Base-by-base conservation (phyloP, 2,797 vertebrate genomes). In the Danio aesculapii region DNA sequence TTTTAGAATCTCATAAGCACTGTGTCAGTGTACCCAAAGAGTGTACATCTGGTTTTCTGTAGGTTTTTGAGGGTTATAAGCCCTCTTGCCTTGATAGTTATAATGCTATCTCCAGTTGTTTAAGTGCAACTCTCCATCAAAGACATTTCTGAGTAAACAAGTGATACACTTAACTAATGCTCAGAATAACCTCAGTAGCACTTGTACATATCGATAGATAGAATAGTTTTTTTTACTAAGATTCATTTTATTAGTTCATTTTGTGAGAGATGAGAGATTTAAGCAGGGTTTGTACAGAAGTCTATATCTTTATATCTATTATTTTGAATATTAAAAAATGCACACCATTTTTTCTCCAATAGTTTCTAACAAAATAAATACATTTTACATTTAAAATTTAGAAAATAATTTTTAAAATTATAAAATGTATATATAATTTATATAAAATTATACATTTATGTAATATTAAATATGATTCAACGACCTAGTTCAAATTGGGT, bases 51-150 rank as follows among this genome's bases (percentile, higher is more conserved):
- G 82, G 84, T 66, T 87, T 82, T 88, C 82, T 84, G 73, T 79
- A 10, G 19, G 86, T 87, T 89, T 84, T 89, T 85, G 83, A 83
- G 81, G 84, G 85, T 19, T 82, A 86, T 79, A 82, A 82, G 89
- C 89, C 86, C 30, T 30, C 30, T 30, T 30, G 30, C 30, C 3
- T 89, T 85, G 83, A 83, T 79, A 83, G 85, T 19, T 82, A 86
- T 78, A 72, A 88, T 85, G 86, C 85, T 86, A 85, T 86, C 88
- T 87, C 86, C 80, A 89, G 85, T 86, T 91, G 30, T 30, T 30
- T 30, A 30, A 30, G 30, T 30, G 90, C 87, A 86, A 90, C 90
- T 89, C 86, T 55, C 85, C 88, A 84, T 88, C 91, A 92, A 92
- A 89, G 90, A 89, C 90, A 87, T 83, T 87, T 86, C 85, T 90